phyloP scores from a whole-genome alignment of 2,888 invertebrate genomes.

The Pimpla rufipes region DNA sequence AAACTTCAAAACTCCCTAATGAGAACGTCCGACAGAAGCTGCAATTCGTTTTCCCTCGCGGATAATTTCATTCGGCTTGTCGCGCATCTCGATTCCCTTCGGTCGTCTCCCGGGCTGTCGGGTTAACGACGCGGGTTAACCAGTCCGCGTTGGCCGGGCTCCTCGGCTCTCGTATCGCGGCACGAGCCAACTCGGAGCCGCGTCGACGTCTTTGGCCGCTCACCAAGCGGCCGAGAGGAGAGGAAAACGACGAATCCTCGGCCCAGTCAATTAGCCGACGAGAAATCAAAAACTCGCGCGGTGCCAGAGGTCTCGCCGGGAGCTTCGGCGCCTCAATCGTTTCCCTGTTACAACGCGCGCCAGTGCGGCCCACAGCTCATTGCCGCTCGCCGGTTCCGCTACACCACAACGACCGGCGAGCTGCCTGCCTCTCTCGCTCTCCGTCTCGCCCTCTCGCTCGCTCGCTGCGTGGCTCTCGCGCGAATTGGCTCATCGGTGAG shows the following conservation, averaged over 20 bases:
- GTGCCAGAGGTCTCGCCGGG: conserved; percentile 10
- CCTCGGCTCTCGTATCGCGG: not conserved
- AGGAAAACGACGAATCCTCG: not conserved
- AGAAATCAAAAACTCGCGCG: conserved; percentile 60
- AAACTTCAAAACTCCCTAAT: not conserved
- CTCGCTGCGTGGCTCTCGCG: conserved; percentile 30
- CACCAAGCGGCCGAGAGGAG: conserved; percentile 2
- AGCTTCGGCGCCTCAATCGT: conserved; percentile 27
- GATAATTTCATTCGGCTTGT: not conserved
- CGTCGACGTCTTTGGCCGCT: conserved; percentile 6
- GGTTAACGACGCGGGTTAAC: conserved; percentile 65
- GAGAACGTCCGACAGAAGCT: conserved; percentile 8
- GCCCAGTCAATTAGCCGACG: conserved; percentile 58
- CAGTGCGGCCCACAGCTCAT: conserved; percentile 1
- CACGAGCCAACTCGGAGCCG: conserved; percentile 35
- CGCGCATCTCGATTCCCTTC: conserved; percentile 3
- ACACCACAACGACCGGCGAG: not conserved
- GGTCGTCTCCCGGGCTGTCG: conserved; percentile 33
- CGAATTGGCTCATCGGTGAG: conserved; percentile 74
- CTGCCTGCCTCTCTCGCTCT: too few relatives aligned
- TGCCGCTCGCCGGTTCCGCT: conserved; percentile 42
- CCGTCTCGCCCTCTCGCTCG: conserved; percentile 44
- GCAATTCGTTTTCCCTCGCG: not conserved
- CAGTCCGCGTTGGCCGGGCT: conserved; percentile 33
- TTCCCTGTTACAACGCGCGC: conserved; percentile 30